Evolutionary conservation across 2,888 invertebrate species (phyloP).

Genomic region (Timema podura): DNA sequence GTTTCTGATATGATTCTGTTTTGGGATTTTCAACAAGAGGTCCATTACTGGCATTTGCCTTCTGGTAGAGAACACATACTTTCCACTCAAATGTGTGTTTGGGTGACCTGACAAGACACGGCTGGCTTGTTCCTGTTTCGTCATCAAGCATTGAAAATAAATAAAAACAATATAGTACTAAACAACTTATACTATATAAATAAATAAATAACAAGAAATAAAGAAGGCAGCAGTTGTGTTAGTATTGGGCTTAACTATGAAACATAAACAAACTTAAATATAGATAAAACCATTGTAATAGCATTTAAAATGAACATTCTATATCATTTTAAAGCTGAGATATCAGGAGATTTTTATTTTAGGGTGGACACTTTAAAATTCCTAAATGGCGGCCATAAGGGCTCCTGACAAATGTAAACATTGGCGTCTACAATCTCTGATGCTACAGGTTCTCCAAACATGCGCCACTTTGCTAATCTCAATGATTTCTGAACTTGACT

Average conservation of each 20-base stretch:
- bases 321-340: no score
- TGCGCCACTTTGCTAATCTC: no score
- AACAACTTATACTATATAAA: not conserved
- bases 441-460: no score
- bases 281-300: not conserved
- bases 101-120: not conserved
- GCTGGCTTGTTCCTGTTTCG: not conserved
- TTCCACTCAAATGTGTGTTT: not conserved
- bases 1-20: not conserved
- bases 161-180: not conserved
- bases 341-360: no score
- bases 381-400: no score
- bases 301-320: not conserved
- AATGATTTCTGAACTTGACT: no score
- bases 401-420: no score
- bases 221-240: not conserved
- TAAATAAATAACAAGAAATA: not conserved
- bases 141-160: not conserved
- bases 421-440: no score
- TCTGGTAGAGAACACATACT: not conserved
- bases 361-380: no score
- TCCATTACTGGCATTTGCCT: not conserved
- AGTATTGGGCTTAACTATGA: not conserved
- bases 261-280: not conserved
- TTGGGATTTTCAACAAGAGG: not conserved